phyloP scores from a whole-genome alignment of 2,888 invertebrate genomes.

The Limnephilus rhombicus region DNA sequence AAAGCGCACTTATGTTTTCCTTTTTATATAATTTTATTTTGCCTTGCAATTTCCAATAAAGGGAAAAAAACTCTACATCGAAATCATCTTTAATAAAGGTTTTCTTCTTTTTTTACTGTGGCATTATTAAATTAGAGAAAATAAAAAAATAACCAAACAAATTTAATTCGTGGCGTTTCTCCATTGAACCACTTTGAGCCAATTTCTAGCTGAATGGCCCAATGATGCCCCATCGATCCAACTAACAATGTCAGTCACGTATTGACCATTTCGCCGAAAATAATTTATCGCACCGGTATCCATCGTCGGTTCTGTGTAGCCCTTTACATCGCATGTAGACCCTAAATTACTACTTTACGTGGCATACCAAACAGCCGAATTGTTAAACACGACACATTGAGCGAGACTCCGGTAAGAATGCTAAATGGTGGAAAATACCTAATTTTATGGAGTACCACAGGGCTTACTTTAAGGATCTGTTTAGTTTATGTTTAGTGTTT shows the following conservation, averaged over 20 bases:
- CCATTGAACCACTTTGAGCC: neutral
- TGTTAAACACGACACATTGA: neutral
- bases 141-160: too few species aligned
- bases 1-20: too few species aligned
- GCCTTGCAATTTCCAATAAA: neutral
- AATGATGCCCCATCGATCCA: neutral
- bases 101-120: too few species aligned
- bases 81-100: too few species aligned
- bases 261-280: neutral
- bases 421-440: neutral
- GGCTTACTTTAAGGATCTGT: neutral
- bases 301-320: conserved; percentile 15
- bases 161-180: neutral
- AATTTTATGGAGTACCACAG: neutral
- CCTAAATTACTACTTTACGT: conserved; percentile 25
- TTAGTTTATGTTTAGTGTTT: neutral
- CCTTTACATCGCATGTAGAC: conserved; percentile 27
- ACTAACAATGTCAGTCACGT: conserved; percentile 20
- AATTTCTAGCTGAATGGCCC: neutral
- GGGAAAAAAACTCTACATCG: too few species aligned
- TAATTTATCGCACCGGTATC: conserved; percentile 10
- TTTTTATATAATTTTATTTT: too few species aligned
- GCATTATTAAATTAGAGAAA: too few species aligned
- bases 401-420: neutral
- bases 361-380: conserved; percentile 14